Percentiles rank a stretch among this genome's conserved stretches.
phyloP scores from a whole-genome alignment of 2,113 vertebrate species.

The Colius striatus region DNA sequence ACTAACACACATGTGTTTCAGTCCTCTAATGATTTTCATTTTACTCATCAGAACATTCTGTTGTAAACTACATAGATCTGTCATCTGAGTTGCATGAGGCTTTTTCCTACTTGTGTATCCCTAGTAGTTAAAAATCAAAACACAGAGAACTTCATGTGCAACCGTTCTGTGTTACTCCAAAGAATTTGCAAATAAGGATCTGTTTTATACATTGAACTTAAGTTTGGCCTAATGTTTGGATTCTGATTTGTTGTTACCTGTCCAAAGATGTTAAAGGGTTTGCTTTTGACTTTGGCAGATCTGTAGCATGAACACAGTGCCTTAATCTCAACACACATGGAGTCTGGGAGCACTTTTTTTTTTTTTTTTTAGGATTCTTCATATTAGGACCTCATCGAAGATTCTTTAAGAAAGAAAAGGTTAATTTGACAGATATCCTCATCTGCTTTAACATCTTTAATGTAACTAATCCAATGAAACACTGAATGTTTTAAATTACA shows the following conservation, averaged over 20 bases:
- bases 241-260: background rate
- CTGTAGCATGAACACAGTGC: background rate
- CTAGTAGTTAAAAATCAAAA: background rate
- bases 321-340: background rate
- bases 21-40: background rate
- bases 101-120: background rate
- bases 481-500: background rate
- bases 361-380: background rate
- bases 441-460: background rate
- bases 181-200: background rate
- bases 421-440: background rate
- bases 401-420: background rate
- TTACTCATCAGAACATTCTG: background rate
- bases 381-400: background rate
- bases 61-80: background rate
- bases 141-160: background rate
- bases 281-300: background rate
- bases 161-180: background rate
- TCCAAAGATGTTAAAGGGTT: background rate
- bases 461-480: background rate
- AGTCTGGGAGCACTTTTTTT: background rate
- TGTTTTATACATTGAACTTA: background rate
- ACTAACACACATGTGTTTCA: background rate
- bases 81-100: background rate
- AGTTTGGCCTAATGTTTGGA: background rate